phyloP scores from a whole-genome alignment of 2,888 invertebrate genomes.

The Drosophila macrospina region DNA sequence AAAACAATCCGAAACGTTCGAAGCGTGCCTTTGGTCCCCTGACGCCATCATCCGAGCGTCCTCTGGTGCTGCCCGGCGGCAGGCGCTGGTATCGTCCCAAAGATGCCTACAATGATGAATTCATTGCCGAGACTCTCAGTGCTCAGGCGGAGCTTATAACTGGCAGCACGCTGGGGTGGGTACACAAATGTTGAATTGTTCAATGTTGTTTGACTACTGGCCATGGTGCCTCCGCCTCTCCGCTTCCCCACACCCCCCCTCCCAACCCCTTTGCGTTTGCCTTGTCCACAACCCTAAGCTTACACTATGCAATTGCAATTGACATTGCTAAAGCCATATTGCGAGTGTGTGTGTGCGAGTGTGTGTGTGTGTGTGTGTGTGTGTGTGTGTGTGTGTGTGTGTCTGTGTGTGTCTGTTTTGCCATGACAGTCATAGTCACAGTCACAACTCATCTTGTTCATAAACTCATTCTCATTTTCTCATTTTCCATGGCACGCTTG shows the following conservation, averaged over 20 bases:
- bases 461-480: constrained; percentile 53
- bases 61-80: constrained; percentile 91
- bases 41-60: constrained; percentile 89
- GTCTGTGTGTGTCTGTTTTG: constrained; percentile 14
- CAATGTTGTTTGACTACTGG: constrained; percentile 10
- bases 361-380: constrained; percentile 5
- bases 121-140: constrained; percentile 93
- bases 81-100: constrained; percentile 92
- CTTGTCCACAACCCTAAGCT: background rate
- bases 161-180: constrained; percentile 94
- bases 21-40: constrained; percentile 87
- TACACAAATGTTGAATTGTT: constrained; percentile 45
- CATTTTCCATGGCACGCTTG: constrained; percentile 65
- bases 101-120: constrained; percentile 95
- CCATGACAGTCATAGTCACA: constrained; percentile 23
- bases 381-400: constrained; percentile 10
- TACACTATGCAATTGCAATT: constrained; percentile 44
- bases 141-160: constrained; percentile 94
- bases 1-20: constrained; percentile 86
- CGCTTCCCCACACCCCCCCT: too few relatives aligned
- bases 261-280: too few relatives aligned
- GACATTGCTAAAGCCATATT: constrained; percentile 36
- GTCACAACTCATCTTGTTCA: constrained; percentile 21
- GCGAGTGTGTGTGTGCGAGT: constrained; percentile 2
- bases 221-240: background rate